Evolutionary conservation across 2,888 invertebrate genomes (phyloP).

Genomic region (Coecobrya sp.): DNA sequence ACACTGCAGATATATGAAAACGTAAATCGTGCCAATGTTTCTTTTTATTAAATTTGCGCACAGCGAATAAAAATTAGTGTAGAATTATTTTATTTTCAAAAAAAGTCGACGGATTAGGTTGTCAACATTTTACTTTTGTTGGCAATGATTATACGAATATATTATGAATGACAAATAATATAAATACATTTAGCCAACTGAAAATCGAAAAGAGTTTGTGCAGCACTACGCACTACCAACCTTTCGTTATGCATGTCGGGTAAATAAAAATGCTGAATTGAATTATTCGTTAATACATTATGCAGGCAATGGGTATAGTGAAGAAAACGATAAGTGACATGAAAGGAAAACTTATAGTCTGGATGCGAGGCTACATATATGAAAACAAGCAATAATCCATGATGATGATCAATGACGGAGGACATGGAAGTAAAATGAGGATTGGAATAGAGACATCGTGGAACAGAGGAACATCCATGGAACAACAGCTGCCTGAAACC

Average conservation of each 20-base stretch:
- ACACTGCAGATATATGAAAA: no score
- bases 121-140: background rate
- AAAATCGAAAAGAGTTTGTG: background rate
- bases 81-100: no score
- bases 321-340: slow-evolving; percentile 16
- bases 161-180: background rate
- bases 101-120: no score
- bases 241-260: no score
- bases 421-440: slow-evolving; percentile 13
- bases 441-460: slow-evolving; percentile 33
- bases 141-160: background rate
- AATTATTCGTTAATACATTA: background rate
- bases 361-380: background rate
- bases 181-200: background rate
- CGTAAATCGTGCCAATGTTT: no score
- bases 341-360: background rate
- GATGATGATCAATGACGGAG: slow-evolving; percentile 32
- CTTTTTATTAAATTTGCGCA: no score
- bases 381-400: background rate
- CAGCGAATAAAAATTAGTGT: no score
- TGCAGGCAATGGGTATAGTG: background rate
- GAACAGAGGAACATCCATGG: background rate
- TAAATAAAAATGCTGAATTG: background rate
- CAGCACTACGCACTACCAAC: no score
- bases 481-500: slow-evolving; percentile 40